phyloP scores from a whole-genome alignment of 64 coral and sea anemone genomes.

The Pachyseris speciosa region DNA sequence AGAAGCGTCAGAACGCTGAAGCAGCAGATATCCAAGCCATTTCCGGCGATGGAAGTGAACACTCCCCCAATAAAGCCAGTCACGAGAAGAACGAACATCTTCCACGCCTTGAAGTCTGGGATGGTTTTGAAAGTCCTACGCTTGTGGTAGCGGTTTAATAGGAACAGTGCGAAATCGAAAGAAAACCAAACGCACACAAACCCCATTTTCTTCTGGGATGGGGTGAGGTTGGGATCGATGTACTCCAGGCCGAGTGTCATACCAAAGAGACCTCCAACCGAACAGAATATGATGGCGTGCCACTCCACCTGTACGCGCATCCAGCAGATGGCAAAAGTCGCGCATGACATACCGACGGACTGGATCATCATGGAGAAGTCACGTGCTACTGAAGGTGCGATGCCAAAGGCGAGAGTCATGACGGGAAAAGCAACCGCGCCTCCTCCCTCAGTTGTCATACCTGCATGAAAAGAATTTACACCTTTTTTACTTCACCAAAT shows the following conservation, averaged over 20 bases:
- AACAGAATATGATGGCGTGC: conserved; percentile 74
- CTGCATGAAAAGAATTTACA: not conserved
- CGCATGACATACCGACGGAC: conserved; percentile 81
- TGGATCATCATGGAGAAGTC: conserved; percentile 86
- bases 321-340: conserved; percentile 78
- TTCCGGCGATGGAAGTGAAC: conserved; percentile 71
- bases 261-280: conserved; percentile 63
- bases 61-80: conserved; percentile 76
- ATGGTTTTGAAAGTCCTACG: conserved; percentile 66
- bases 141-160: conserved; percentile 79
- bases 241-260: conserved; percentile 66
- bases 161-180: conserved; percentile 79
- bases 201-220: conserved; percentile 81
- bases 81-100: conserved; percentile 27
- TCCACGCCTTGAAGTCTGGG: conserved; percentile 79
- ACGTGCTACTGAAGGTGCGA: conserved; percentile 61
- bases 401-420: conserved; percentile 77
- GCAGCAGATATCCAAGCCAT: conserved; percentile 77
- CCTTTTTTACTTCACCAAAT: too few relatives aligned
- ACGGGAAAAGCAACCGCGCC: conserved; percentile 74
- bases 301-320: conserved; percentile 78
- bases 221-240: conserved; percentile 82
- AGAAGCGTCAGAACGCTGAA: conserved; percentile 79
- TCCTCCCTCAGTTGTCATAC: conserved; percentile 90
- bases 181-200: conserved; percentile 87